These are phyloP conservation scores for Odobenus rosmarus DNA, from an alignment of 2,113 vertebrate genomes.

Conservation along the genomic window DNA sequence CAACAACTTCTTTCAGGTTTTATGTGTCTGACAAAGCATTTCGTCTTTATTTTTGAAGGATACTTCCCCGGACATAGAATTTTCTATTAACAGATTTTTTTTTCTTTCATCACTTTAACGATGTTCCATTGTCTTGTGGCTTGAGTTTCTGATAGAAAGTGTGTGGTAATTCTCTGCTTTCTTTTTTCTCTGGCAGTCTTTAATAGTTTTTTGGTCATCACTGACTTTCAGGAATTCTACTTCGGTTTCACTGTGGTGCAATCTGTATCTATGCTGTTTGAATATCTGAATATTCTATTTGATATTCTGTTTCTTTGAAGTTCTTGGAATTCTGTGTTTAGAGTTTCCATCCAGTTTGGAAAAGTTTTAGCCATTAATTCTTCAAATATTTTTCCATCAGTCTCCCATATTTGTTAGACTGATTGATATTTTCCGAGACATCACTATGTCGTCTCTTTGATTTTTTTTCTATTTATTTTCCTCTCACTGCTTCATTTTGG, in stretches of 20 bases:
- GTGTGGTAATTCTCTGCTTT: neutral
- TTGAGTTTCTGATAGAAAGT: neutral
- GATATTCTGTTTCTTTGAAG: neutral
- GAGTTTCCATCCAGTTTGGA: neutral
- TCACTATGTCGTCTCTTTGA: neutral
- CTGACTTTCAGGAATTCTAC: neutral
- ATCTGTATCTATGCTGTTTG: neutral
- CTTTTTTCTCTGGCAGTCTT: neutral
- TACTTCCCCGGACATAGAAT: neutral
- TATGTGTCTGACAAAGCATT: neutral
- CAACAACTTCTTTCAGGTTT: neutral
- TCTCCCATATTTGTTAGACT: neutral
- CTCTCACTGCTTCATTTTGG: neutral
- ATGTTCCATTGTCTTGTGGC: neutral
- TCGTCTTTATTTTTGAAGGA: neutral
- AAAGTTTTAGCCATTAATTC: neutral
- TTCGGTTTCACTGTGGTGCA: neutral
- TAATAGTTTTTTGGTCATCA: neutral
- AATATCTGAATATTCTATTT: slow-evolving; percentile 10
- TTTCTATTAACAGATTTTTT: neutral
- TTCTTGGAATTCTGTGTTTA: neutral
- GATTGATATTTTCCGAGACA: neutral
- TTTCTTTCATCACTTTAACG: neutral
- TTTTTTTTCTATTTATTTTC: neutral
- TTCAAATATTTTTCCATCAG: neutral